A percentile compares a stretch with the other conserved stretches of the same genome.
phyloP scores from a whole-genome alignment of 2,797 vertebrate genomes.

The Liparis tanakae region DNA sequence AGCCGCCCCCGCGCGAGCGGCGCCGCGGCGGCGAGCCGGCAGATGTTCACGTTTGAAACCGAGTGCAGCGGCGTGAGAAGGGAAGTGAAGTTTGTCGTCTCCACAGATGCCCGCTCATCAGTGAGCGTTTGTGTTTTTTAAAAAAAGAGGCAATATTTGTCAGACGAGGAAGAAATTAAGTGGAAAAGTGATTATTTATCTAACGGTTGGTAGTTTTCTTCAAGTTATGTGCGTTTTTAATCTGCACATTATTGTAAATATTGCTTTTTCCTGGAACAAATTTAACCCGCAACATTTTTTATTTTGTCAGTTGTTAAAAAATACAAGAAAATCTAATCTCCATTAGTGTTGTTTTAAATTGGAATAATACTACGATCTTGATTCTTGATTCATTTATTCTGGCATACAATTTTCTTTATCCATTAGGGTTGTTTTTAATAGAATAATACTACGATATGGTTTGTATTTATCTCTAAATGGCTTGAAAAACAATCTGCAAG shows the following conservation, averaged over 20 bases:
- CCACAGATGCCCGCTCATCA: constrained; percentile 15
- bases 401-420: no score
- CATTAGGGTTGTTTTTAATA: background rate
- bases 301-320: background rate
- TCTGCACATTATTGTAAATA: no score
- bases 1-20: constrained; percentile 16
- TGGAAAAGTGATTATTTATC: no score
- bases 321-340: background rate
- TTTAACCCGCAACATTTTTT: no score
- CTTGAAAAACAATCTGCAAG: background rate
- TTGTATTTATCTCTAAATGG: background rate
- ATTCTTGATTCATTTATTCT: background rate
- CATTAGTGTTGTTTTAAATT: background rate
- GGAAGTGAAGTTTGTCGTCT: constrained; percentile 33
- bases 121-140: no score
- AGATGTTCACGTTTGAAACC: constrained; percentile 38
- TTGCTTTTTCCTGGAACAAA: background rate
- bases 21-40: constrained; percentile 16
- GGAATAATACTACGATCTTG: background rate
- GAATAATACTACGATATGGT: background rate
- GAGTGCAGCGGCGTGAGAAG: constrained; percentile 3
- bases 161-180: no score
- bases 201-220: background rate
- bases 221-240: no score
- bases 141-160: no score